Conservation (phyloP, 2,888 invertebrate genomes). For the Cheiracanthium punctorium region DNA sequence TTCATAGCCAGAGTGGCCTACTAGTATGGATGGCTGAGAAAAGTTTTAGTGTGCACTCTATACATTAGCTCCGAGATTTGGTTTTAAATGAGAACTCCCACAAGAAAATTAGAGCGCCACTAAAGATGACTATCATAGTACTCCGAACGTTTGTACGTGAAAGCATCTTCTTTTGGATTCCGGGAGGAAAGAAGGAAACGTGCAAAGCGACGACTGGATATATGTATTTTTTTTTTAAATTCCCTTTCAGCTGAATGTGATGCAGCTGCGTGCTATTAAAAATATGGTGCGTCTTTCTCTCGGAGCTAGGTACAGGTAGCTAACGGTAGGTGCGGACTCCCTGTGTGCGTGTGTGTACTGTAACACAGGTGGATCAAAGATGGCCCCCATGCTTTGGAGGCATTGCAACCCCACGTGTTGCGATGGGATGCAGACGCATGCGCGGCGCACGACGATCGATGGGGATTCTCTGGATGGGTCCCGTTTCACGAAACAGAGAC, state of each 20-base stretch:
- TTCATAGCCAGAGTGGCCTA: no score
- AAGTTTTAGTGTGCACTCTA: no score
- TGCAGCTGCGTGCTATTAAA: slow-evolving; percentile 20
- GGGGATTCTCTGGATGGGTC: slow-evolving; percentile 30
- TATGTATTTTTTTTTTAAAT: no score
- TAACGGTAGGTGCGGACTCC: slow-evolving; percentile 56
- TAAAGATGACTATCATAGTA: no score
- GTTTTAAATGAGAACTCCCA: no score
- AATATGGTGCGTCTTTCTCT: slow-evolving; percentile 4
- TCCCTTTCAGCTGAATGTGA: background rate
- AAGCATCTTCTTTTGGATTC: no score
- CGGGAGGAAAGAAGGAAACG: no score
- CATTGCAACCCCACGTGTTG: slow-evolving; percentile 63
- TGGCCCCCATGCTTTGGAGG: slow-evolving; percentile 51
- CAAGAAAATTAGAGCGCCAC: no score
- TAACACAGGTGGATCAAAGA: slow-evolving; percentile 62
- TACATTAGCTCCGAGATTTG: no score
- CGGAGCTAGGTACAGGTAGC: slow-evolving; percentile 49
- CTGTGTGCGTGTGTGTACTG: slow-evolving; percentile 49
- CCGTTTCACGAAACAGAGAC: slow-evolving; percentile 63
- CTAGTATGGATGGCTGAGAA: no score
- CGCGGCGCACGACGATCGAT: slow-evolving; percentile 38
- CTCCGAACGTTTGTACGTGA: no score
- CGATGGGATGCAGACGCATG: slow-evolving; percentile 43
- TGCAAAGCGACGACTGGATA: no score